Evolutionary conservation across 2,888 invertebrate genomes (phyloP).

Genomic region (Chaetoderma sp.): DNA sequence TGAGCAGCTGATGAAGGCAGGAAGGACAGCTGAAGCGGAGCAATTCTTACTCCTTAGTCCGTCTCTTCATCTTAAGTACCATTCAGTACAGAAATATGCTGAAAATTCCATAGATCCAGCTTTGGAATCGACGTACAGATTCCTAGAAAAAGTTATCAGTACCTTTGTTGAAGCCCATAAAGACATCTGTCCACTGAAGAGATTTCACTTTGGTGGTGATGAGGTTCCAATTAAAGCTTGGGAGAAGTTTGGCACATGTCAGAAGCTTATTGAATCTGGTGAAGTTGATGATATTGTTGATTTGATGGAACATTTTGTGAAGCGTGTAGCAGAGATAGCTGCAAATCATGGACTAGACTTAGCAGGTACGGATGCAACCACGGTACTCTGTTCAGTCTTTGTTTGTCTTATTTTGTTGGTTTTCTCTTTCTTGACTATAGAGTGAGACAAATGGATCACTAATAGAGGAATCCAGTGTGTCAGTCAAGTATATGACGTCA

Average conservation of each 20-base stretch:
- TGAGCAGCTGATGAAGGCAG: conserved; percentile 34
- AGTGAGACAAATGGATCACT: too few species aligned
- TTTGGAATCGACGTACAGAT: conserved; percentile 56
- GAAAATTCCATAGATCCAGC: conserved; percentile 66
- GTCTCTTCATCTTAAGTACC: conserved; percentile 34
- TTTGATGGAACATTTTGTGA: conserved; percentile 54
- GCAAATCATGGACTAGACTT: conserved; percentile 40
- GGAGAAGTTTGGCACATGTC: conserved; percentile 54
- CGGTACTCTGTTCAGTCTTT: too few species aligned
- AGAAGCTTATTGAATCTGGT: conserved; percentile 37
- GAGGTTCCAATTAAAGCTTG: conserved; percentile 60
- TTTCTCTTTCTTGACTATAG: too few species aligned
- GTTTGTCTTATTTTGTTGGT: too few species aligned
- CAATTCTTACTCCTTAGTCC: conserved; percentile 45
- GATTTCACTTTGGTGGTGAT: conserved; percentile 64
- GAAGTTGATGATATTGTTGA: conserved; percentile 38
- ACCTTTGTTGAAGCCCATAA: conserved; percentile 52
- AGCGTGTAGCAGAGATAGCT: conserved; percentile 44
- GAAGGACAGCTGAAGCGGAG: conserved; percentile 18
- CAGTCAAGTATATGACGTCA: too few species aligned
- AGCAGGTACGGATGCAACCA: too few species aligned
- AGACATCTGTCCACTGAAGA: conserved; percentile 45
- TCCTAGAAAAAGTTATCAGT: conserved; percentile 56
- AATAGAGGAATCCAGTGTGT: too few species aligned
- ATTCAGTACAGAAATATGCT: conserved; percentile 60